Evolutionary conservation across 64 coral and sea anemone genomes (phyloP).

Genomic region (Pachyseris speciosa): DNA sequence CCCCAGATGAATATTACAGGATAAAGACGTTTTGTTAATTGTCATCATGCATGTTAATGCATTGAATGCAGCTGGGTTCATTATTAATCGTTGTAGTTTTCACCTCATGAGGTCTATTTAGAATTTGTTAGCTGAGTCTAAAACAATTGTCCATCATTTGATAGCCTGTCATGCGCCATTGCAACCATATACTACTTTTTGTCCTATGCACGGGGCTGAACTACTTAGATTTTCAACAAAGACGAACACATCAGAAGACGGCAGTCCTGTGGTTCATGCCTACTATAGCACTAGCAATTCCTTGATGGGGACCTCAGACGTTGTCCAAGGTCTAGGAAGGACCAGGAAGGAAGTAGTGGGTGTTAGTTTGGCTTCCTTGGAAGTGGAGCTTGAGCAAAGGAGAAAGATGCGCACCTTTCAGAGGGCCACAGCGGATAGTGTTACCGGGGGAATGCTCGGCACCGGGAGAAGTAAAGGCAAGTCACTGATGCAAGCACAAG

Average conservation of each 20-base stretch:
- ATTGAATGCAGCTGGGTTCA: too few species aligned
- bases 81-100: too few species aligned
- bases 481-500: not conserved
- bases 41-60: too few species aligned
- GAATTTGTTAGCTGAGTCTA: too few species aligned
- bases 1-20: too few species aligned
- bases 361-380: not conserved
- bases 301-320: not conserved
- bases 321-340: not conserved
- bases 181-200: too few species aligned
- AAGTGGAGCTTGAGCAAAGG: not conserved
- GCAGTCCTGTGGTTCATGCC: slow-evolving; percentile 6
- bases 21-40: too few species aligned
- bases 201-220: not conserved
- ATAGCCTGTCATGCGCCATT: too few species aligned
- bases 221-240: slow-evolving; percentile 54
- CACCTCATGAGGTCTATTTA: too few species aligned
- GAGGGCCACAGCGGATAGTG: not conserved
- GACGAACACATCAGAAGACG: slow-evolving; percentile 34
- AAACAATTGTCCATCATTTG: too few species aligned
- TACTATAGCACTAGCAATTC: slow-evolving; percentile 56
- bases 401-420: not conserved
- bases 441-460: not conserved
- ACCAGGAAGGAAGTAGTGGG: not conserved
- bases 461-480: not conserved